Evolutionary conservation across 2,113 vertebrate species (phyloP), one percentile per base, ranked within the genome.

Genomic region (Megaceryle maxima): DNA sequence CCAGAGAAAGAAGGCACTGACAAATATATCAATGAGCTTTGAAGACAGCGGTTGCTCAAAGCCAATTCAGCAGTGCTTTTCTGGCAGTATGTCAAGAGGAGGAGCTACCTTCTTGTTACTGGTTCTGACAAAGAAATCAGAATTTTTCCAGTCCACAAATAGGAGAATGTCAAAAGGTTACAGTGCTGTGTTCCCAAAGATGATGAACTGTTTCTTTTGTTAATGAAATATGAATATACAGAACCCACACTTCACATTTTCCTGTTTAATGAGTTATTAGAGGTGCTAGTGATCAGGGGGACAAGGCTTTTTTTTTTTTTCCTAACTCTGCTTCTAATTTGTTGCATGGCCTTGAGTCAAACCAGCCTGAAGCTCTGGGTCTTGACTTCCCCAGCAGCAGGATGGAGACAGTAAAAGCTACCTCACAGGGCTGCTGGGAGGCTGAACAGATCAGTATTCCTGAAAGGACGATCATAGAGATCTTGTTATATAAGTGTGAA

Each of bases 11-110:
- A 74, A 77, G 76, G 31, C 83, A 88, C 67, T 88, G 89, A 87
- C 69, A 92, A 91, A 81, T 77, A 41, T 39, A 83, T 92, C 87
- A 96, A 88, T 83, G 83, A 87, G 55, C 89, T 88, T 80, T 92
- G 76, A 68, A 83, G 39, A 50, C 39, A 86, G 68, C 64, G 57
- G 50, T 48, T 83, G 59, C 76, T 88, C 59, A 35, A 46, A 95
- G 64, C 92, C 77, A 91, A 86, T 92, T 81, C 41, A 57, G 18
- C 73, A 92, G 68, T 83, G 92, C 92, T 88, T 73, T n/a, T 64
- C 44, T 89, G 93, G 68, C 89, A 84, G 26, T 13, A 11, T 12
- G 55, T 77, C 87, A 66, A 72, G 41, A 95, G 28, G 16, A 60
- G 55, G 64, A 66, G 41, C 63, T 51, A 62, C 68, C 44, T 81